Evolutionary conservation across 35 echinoderm and acorn worm species (phyloP), one percentile per base, ranked within the genome.

Genomic region (Eucidaris tribuloides): DNA sequence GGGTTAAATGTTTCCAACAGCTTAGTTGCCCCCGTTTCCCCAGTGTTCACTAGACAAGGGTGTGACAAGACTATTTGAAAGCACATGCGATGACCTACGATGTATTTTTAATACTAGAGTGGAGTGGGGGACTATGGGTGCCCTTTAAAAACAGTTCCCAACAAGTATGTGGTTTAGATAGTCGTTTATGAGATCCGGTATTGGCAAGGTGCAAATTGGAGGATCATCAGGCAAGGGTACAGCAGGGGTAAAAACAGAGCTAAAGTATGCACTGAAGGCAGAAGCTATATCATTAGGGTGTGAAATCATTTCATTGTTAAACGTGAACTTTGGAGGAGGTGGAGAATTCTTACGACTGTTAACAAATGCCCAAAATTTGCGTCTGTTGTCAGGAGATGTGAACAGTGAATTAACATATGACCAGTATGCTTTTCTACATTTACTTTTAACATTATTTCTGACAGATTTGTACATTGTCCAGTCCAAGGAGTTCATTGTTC

Each of bases 221-320:
- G n/a, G 76, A 25, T 46, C 76, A 9, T 6, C 59, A 24, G 59
- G 59, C 28, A 63, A 9, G 28, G 59, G 59, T 24, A 63, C 76
- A 43, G 76, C 2, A 22, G 76, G 76, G 27, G 42, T 79, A 79
- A 42, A 79, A 2, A 79, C 76, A 46, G 44, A 79, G 7, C 14
- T 46, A 36, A 79, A 79, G n/a, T 79, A 79, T 18, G 23, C 5
- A 79, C 39, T 79, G 20, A 79, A 79, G 20, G 42, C 76, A 3
- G 76, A 46, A 79, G 76, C 40, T 4, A 45, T 79, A 24, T 42
- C 41, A 79, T 29, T 63, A 6, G 11, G 6, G 11, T 63, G 59
- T 63, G 28, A 11, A 63, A 11, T 63, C 6, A 27, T 11, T 63
- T 5, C 59, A 63, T 63, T 27, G 28, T 63, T 63, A 63, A 14